Base-by-base conservation (phyloP, 2,113 vertebrate species). In the Oxyruncus cristatus region DNA sequence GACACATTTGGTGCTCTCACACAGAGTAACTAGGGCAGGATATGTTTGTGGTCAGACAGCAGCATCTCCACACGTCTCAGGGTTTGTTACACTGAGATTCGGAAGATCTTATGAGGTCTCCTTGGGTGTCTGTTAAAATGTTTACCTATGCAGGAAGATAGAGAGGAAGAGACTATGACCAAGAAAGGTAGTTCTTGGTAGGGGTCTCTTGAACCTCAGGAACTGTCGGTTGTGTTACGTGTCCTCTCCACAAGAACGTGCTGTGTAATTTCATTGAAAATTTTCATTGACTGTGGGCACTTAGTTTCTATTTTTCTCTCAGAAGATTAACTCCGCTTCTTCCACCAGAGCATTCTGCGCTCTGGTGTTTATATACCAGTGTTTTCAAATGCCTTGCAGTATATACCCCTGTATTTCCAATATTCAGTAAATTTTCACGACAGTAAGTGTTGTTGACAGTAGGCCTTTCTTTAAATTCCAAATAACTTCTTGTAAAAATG, bases 401-500 rank as follows among this genome's bases (percentile, higher is more conserved):
- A 21, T 24, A 28, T 96, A 47, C 4, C 14, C 23, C 10, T 27
- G 1, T 55, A 56, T 55, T 94, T 94, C 44, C 23, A 55, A 33
- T 7, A 11, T 47, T 56, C 46, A 39, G 18, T 47, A 46, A 41
- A 47, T 65, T 74, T 78, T 81, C 39, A 14, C 1, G 3, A 44
- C 39, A 65, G 6, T 33, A 62, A 70, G 1, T 44, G 12, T 10
- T 74, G 32, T 80, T 30, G 81, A 46, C 23, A 59, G 59, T 37
- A 81, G 22, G 7, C 2, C 6, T 58, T 76, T 67, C 66, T 35
- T 55, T 28, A 14, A 12, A 50, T 20, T 83, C n/a, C 46, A 62
- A 73, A 85, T 84, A 85, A 73, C 26, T 91, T 82, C 33, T 68
- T 85, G 49, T 88, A 88, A 92, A 94, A 91, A 88, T 59, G 9